A percentile compares a stretch with the other conserved stretches of the same genome.
Conservation (phyloP, 2,797 vertebrate species). For the Salmo trutta region DNA sequence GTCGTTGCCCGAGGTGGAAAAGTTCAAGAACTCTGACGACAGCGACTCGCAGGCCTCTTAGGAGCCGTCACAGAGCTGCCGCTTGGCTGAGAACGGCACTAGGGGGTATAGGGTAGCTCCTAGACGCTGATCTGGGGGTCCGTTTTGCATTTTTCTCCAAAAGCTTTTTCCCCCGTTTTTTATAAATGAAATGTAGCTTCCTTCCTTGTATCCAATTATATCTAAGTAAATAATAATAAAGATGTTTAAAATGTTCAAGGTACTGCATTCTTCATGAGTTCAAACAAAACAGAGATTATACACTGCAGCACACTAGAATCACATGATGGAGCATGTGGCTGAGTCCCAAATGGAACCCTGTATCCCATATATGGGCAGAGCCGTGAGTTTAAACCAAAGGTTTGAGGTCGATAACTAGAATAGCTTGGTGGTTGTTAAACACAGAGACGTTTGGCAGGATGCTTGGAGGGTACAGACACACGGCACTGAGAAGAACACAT, state of each 20-base stretch:
- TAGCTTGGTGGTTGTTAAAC: too few relatives aligned
- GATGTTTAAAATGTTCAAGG: slow-evolving; percentile 1
- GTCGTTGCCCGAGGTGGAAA: slow-evolving; percentile 63
- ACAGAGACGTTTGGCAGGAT: too few relatives aligned
- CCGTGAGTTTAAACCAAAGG: neutral
- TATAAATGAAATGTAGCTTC: slow-evolving; percentile 4
- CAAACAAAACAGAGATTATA: neutral
- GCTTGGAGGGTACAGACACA: too few relatives aligned
- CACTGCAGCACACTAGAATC: neutral
- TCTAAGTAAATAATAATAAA: slow-evolving; percentile 23
- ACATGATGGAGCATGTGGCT: neutral
- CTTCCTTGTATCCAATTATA: slow-evolving; percentile 21
- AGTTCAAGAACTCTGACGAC: slow-evolving; percentile 77
- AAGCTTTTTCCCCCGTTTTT: slow-evolving; percentile 13
- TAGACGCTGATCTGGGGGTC: neutral
- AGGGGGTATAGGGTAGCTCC: neutral
- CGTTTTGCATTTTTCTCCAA: neutral
- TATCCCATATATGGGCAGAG: neutral
- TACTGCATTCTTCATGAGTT: neutral
- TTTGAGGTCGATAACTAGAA: too few relatives aligned
- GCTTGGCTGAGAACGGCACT: slow-evolving; percentile 15
- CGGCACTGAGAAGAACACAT: slow-evolving; percentile 11
- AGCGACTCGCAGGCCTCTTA: slow-evolving; percentile 77
- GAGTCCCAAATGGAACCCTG: neutral
- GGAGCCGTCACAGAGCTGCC: slow-evolving; percentile 33